Evolutionary conservation across 1,140 invertebrate genomes (phyloP), one percentile per base, ranked within the genome.

Genomic region (Oreohelix idahoensis): DNA sequence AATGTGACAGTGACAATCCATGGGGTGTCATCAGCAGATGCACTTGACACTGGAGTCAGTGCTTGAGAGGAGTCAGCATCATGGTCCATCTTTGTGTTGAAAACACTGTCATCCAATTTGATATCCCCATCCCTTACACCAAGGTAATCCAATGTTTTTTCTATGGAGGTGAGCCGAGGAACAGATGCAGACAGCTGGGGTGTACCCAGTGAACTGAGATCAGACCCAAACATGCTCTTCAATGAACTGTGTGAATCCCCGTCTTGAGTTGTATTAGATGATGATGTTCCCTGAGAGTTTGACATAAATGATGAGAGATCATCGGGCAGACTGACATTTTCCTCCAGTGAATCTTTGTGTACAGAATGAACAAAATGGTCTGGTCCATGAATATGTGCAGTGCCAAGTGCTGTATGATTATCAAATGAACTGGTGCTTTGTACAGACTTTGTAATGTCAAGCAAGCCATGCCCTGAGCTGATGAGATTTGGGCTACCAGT

Each of bases 1-100:
- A 92, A 88, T 70, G 89, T 91, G 4, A 92, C 90, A 10, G 89
- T 91, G 35, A 91, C 90, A 84, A 91, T 89, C 89, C 89, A 90
- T 2, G 90, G 90, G 32, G 89, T 89, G 70, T 87, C 86, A 73
- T 87, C 84, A 63, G 88, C 87, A 4, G 86, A 74, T 45, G 39
- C 39, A 45, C 42, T 74, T 26, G 77, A 63, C 1, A 66, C 13
- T 36, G 77, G 39, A 39, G 77, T 39, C 35, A 79, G 32, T 66
- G 63, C 49, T 35, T 77, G 75, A 4, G 20, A 8, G 10, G 32
- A 39, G n/a, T 66, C 58, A n/a, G 32, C 23, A 39, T 66, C 77
- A 36, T 36, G 20, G 58, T 79, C 53, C 35, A 66, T n/a, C 35
- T 79, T 63, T 20, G 35, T n/a, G 53, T 26, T 79, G 17, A 77